Evolutionary conservation across 2,888 invertebrate genomes (phyloP), one percentile per base, ranked within the genome.

Genomic region (Coenonympha glycerion): DNA sequence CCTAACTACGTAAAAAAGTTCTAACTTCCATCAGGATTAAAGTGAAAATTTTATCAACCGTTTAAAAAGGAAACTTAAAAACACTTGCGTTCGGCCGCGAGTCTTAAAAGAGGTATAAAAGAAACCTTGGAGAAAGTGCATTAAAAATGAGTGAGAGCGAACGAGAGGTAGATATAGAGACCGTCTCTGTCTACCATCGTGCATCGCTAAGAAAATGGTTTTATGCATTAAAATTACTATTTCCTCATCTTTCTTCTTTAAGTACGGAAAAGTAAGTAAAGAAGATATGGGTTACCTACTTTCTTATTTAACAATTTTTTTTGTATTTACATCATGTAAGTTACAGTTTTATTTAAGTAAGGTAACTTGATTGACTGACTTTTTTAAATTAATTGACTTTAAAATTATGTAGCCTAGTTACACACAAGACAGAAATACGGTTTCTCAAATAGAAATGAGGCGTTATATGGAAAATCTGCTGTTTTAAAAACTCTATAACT

Each of bases 171-270:
- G 65, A 65, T 65, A 69, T 69, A 58, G 57, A 50, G 55, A 47
- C 46, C 36, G 48, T 76, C 74, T 60, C 65, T 59, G 50, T 75
- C 69, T 61, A 58, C 60, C 62, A 68, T 69, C n/a, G n/a, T n/a
- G n/a, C n/a, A n/a, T n/a, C 72, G 65, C 76, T 77, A 78, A 82
- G 81, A 80, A 82, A 82, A 83, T 81, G 78, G 74, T 73, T 80
- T 82, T 84, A 80, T 83, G 83, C 84, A 85, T 83, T 83, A 79
- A 80, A 80, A 83, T 84, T 79, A 78, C 83, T 81, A 82, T 79
- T 82, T 83, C 81, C 77, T 77, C 79, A 73, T 66, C 61, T 62
- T 75, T 72, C 68, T 68, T 62, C 66, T 61, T 63, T 56, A 58
- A 67, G 67, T 71, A 65, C 67, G 72, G 66, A 80, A 83, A 83